Percentiles rank a stretch among this genome's conserved stretches.
Conservation (phyloP, 2,888 invertebrate species). For the Agonopterix arenella region DNA sequence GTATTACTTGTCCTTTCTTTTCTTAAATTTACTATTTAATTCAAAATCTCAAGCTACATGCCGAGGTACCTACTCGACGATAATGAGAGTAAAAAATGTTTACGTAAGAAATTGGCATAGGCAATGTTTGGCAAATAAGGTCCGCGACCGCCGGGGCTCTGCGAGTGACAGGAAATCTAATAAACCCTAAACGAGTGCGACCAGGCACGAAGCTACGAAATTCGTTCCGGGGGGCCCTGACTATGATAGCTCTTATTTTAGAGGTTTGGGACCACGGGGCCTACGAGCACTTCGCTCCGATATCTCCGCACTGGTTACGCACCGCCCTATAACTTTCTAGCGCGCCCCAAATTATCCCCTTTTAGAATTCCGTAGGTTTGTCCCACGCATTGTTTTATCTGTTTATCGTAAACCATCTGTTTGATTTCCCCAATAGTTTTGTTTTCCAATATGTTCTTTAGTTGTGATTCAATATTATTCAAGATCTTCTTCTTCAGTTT, state of each 20-base stretch:
- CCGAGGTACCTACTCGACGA: slow-evolving; percentile 22
- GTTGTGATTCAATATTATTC: no score
- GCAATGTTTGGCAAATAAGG: slow-evolving; percentile 64
- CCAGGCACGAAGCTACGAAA: slow-evolving; percentile 12
- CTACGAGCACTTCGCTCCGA: no score
- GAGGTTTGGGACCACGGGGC: no score
- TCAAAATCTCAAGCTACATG: background rate
- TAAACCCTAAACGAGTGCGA: slow-evolving; percentile 54
- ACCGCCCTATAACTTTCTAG: slow-evolving; percentile 8
- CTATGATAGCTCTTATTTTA: no score
- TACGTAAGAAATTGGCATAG: slow-evolving; percentile 58
- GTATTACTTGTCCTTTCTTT: background rate
- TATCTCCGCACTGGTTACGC: no score
- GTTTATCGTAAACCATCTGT: slow-evolving; percentile 7
- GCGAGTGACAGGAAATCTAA: slow-evolving; percentile 69
- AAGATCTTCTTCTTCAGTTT: no score
- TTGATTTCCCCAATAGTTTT: background rate
- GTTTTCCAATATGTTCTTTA: no score
- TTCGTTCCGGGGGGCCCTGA: background rate
- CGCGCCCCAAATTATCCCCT: slow-evolving; percentile 31
- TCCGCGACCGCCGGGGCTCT: slow-evolving; percentile 42
- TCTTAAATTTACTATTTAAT: background rate
- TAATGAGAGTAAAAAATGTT: slow-evolving; percentile 60
- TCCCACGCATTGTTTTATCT: slow-evolving; percentile 11
- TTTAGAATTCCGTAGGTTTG: slow-evolving; percentile 21